phyloP scores from a whole-genome alignment of 2,888 invertebrate species.

The Stenodera caucasica region DNA sequence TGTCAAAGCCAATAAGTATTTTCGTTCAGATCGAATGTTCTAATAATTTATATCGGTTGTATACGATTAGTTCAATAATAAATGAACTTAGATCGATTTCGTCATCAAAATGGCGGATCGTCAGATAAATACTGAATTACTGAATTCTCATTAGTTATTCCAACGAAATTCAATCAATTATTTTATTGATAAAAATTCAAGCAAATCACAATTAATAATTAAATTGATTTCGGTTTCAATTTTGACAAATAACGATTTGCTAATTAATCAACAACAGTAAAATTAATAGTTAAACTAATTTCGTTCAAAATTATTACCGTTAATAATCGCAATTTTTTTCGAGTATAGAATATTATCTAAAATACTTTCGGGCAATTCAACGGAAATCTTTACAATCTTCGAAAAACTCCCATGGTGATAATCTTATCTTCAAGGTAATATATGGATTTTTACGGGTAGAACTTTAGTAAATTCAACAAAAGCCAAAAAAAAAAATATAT shows the following conservation, averaged over 20 bases:
- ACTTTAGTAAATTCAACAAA: not conserved
- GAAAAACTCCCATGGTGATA: conserved; percentile 1
- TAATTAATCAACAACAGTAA: not conserved
- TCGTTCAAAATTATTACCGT: not conserved
- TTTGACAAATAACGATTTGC: not conserved
- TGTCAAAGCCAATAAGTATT: conserved; percentile 44
- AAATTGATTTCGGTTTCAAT: not conserved
- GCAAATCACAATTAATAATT: not conserved
- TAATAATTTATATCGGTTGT: conserved; percentile 33
- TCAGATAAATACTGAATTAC: conserved; percentile 12
- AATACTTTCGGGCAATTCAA: not conserved
- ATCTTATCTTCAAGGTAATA: not conserved
- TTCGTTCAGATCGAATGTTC: conserved; percentile 20
- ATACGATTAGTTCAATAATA: conserved; percentile 28
- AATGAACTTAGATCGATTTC: conserved; percentile 16
- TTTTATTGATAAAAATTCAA: not conserved
- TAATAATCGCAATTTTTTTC: not conserved
- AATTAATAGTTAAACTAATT: not conserved
- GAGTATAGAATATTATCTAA: not conserved
- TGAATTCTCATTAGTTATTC: not conserved
- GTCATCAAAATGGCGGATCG: conserved; percentile 16
- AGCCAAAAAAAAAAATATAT: not conserved
- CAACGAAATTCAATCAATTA: not conserved
- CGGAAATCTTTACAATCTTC: conserved; percentile 1
- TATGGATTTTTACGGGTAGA: not conserved